phyloP scores from a whole-genome alignment of 2,797 vertebrate genomes.

The Cirrhinus mrigala region DNA sequence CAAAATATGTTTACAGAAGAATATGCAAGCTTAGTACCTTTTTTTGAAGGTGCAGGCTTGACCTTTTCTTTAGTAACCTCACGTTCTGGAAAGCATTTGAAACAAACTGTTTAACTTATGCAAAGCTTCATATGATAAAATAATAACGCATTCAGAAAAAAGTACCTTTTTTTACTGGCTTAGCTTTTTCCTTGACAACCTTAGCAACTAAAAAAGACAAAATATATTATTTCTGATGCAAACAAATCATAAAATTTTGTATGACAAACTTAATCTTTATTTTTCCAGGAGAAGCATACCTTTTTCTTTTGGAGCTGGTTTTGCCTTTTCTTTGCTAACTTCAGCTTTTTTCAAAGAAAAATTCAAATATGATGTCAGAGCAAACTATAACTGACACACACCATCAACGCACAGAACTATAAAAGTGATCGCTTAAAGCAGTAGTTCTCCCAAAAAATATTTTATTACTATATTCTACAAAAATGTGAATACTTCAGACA shows the following conservation, averaged over 20 bases:
- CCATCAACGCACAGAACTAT: neutral
- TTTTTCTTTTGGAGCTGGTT: constrained; percentile 27
- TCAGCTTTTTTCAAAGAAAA: neutral
- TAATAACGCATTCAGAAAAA: neutral
- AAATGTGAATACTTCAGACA: neutral
- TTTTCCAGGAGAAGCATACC: neutral
- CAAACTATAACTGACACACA: neutral
- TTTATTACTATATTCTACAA: neutral
- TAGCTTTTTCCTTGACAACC: constrained; percentile 28
- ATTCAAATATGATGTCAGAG: neutral
- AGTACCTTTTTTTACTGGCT: constrained; percentile 24
- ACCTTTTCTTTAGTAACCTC: constrained; percentile 38
- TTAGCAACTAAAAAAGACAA: constrained; percentile 22
- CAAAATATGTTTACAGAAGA: neutral
- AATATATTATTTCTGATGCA: neutral
- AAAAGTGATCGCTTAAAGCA: neutral
- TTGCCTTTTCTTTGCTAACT: constrained; percentile 18
- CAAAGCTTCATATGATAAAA: neutral
- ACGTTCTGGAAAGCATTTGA: constrained; percentile 17
- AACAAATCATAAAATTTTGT: neutral
- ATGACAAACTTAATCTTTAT: neutral
- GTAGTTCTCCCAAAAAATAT: neutral
- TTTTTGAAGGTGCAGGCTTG: constrained; percentile 8
- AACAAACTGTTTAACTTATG: neutral
- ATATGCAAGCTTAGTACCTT: neutral